A percentile compares a stretch with the other conserved stretches of the same genome.
phyloP scores from a whole-genome alignment of 2,888 invertebrate genomes.

The Temnothorax ravouxi region DNA sequence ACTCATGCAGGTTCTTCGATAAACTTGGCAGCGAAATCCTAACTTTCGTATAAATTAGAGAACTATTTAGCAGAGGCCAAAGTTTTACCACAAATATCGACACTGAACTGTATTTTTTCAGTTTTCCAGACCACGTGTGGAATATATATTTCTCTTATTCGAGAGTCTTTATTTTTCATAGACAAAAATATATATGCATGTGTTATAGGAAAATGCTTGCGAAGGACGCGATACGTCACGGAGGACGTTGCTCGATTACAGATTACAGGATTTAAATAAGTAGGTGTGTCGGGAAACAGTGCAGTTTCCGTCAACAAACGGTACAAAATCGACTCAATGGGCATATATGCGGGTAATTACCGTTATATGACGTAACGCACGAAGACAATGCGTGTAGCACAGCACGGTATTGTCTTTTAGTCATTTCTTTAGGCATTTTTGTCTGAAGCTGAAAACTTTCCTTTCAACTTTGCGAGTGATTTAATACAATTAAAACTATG shows the following conservation, averaged over 20 bases:
- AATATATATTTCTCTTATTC: neutral
- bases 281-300: constrained; percentile 54
- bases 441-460: neutral
- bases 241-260: constrained; percentile 42
- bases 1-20: neutral
- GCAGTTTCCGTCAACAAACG: constrained; percentile 61
- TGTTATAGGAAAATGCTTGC: neutral
- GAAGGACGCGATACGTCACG: constrained; percentile 8
- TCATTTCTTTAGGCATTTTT: neutral
- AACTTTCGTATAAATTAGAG: neutral
- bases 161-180: neutral
- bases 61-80: neutral
- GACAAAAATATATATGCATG: neutral
- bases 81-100: neutral
- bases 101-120: neutral
- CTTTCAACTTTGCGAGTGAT: neutral
- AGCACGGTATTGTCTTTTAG: neutral
- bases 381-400: constrained; percentile 24
- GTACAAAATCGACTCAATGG: constrained; percentile 42
- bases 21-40: neutral
- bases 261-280: constrained; percentile 54
- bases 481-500: neutral
- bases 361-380: constrained; percentile 56
- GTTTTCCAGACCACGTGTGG: neutral
- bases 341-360: constrained; percentile 65